Percentiles rank a stretch among this genome's conserved stretches.
Conservation (phyloP, 2,113 vertebrate species). For the Pachyramphus minor region DNA sequence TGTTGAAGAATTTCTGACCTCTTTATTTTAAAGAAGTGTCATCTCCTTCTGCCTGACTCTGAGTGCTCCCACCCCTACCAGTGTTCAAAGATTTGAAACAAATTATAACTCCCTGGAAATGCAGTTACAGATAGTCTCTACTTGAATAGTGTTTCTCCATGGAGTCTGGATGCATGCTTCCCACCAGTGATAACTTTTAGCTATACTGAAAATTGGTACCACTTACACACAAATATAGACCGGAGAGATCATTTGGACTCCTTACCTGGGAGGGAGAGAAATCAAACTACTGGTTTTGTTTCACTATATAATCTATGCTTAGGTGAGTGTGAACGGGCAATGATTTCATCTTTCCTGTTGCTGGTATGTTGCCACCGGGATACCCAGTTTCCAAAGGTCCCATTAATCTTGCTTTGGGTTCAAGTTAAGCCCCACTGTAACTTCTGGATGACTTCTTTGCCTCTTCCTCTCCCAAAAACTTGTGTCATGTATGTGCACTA, state of each 20-base stretch:
- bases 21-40: slow-evolving; percentile 3
- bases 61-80: not conserved
- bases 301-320: not conserved
- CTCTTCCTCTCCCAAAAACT: not conserved
- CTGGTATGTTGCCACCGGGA: not conserved
- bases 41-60: not conserved
- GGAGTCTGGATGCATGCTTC: not conserved
- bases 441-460: not conserved
- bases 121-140: not conserved
- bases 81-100: not conserved
- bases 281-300: not conserved
- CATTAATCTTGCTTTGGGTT: not conserved
- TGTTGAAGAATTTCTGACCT: slow-evolving; percentile 29
- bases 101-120: not conserved
- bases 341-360: not conserved
- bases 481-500: not conserved
- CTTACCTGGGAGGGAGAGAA: not conserved
- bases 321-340: not conserved
- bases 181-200: not conserved
- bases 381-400: not conserved
- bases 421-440: not conserved
- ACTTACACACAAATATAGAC: not conserved
- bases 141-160: not conserved
- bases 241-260: not conserved
- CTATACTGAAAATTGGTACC: not conserved